Percentiles rank a stretch among this genome's conserved stretches.
These are phyloP conservation scores for Helicoverpa assulta DNA, from an alignment of 2,888 invertebrate species.

Conservation along the genomic window DNA sequence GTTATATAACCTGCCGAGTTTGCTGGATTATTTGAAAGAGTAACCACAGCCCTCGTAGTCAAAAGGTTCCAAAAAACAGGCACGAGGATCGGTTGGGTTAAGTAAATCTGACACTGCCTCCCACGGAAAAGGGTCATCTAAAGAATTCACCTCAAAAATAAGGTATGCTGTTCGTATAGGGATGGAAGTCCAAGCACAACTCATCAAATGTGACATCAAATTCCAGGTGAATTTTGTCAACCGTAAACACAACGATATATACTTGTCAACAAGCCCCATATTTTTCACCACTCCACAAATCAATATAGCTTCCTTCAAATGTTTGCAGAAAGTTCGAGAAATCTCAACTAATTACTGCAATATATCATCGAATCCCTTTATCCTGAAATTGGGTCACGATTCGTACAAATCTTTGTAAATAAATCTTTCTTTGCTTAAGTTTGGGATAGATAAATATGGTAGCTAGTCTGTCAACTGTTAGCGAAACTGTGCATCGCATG, in stretches of 20 bases:
- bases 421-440: constrained; percentile 39
- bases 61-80: neutral
- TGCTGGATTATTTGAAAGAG: neutral
- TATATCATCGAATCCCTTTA: constrained; percentile 47
- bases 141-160: too few relatives aligned
- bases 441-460: neutral
- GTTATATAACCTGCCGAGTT: neutral
- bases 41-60: neutral
- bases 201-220: too few relatives aligned
- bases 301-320: constrained; percentile 17
- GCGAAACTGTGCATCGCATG: neutral
- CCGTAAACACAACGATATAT: neutral
- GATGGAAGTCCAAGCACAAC: too few relatives aligned
- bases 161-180: too few relatives aligned
- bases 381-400: constrained; percentile 44
- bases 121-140: too few relatives aligned
- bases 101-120: neutral
- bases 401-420: constrained; percentile 22
- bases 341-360: constrained; percentile 50
- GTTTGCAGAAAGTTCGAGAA: constrained; percentile 24
- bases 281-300: constrained; percentile 14
- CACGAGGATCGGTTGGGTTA: neutral
- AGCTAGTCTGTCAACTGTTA: neutral
- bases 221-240: neutral
- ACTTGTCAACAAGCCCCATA: neutral